Evolutionary conservation across 2,797 vertebrate genomes (phyloP), one percentile per base, ranked within the genome.

Genomic region (Rhynchonycteris naso): DNA sequence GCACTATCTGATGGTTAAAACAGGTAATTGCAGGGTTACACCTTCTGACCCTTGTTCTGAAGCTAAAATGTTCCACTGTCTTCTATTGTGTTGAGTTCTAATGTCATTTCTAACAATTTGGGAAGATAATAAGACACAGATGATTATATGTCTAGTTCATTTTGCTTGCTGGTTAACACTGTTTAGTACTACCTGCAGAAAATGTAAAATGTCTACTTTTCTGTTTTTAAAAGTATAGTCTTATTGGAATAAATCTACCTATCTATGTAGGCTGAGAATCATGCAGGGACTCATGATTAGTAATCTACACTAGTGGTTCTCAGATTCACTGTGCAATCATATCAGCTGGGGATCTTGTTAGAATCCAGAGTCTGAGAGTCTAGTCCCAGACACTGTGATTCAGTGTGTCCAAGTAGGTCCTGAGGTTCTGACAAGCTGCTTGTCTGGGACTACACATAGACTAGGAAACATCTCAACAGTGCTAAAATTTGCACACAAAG

Each of bases 111-210:
- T 63, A 35, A 18, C n/a, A n/a, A 43, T 95, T 92, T 59, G 9
- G 3, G 80, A 26, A 21, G 15, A 54, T 28, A 65, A 68, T 19
- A 59, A 16, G 5, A 52, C 11, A 22, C 16, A 3, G 3, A 13
- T 81, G 28, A 63, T 28, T 74, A 4, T n/a, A 50, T 43, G 7
- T 88, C 50, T 76, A 52, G 47, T 80, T 80, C 66, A 76, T 35
- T 90, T 80, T 85, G n/a, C 76, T 65, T 71, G 52, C 26, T 92
- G 8, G 5, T 91, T 82, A 81, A 79, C 28, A 75, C 85, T 43
- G 15, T 35, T 89, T 56, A 22, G 12, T 5, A 30, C 12, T 66
- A 82, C 18, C 30, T 94, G 15, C 5, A 83, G 16, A 92, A 65
- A 93, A n/a, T 92, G 18, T 30, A 68, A 86, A 81, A 52, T 30